Evolutionary conservation across 1,140 invertebrate species (phyloP).

Genomic region (Drosophila burlai): DNA sequence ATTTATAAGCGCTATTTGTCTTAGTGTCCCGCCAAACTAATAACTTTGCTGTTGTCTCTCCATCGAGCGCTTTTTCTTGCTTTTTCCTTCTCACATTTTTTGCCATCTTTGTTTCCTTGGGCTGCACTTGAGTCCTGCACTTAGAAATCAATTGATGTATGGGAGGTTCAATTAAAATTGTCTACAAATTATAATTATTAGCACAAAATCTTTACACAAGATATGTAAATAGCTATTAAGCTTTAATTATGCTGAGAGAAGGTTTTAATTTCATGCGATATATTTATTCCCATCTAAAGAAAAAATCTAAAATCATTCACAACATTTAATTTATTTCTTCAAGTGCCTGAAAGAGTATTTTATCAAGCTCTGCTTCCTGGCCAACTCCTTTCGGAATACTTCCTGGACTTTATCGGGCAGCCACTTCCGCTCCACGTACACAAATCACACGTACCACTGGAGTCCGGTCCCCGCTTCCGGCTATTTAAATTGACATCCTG

Average conservation of each 20-base stretch:
- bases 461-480: slow-evolving; percentile 61
- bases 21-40: slow-evolving; percentile 72
- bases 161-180: not conserved
- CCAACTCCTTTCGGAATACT: slow-evolving; percentile 53
- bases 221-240: not conserved
- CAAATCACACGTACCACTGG: slow-evolving; percentile 52
- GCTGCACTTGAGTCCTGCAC: slow-evolving; percentile 59
- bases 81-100: slow-evolving; percentile 1
- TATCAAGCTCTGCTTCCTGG: slow-evolving; percentile 16
- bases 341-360: slow-evolving; percentile 14
- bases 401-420: slow-evolving; percentile 66
- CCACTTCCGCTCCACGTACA: slow-evolving; percentile 67
- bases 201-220: no score
- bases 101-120: slow-evolving; percentile 23
- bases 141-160: slow-evolving; percentile 1
- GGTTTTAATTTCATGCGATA: no score
- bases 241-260: not conserved
- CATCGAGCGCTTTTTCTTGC: slow-evolving; percentile 2
- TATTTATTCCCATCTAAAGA: not conserved
- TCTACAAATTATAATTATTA: not conserved
- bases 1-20: slow-evolving; percentile 83
- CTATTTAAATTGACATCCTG: slow-evolving; percentile 75
- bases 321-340: slow-evolving; percentile 12
- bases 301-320: no score
- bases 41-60: slow-evolving; percentile 48